These are phyloP conservation scores for Prunella strophiata DNA, from an alignment of 2,797 vertebrate genomes.

Conservation along the genomic window DNA sequence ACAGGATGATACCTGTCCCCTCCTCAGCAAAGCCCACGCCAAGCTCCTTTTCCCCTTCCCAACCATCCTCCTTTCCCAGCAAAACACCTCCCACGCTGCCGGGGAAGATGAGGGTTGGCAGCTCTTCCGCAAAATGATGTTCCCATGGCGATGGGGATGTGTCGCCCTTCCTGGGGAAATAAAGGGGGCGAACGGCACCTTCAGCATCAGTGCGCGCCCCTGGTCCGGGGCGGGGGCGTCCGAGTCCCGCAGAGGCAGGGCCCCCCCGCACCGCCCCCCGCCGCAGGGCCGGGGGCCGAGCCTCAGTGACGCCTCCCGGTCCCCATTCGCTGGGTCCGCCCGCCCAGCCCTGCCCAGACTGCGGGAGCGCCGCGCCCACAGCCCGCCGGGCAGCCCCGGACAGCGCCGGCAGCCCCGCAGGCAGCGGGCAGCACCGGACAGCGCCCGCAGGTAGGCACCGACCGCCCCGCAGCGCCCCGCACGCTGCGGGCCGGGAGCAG, in stretches of 20 bases:
- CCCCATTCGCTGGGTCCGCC: constrained; percentile 34
- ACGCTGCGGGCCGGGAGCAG: background rate
- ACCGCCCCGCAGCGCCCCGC: background rate
- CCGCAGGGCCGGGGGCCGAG: constrained; percentile 51
- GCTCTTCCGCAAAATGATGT: background rate
- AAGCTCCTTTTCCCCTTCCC: background rate
- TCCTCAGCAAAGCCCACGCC: background rate
- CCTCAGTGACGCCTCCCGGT: constrained; percentile 31
- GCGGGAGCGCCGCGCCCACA: constrained; percentile 31
- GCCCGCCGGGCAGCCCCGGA: constrained; percentile 16
- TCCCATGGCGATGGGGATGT: constrained; percentile 7
- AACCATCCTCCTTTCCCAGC: background rate
- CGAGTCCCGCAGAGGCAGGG: background rate
- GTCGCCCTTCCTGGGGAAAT: background rate
- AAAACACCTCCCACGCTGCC: background rate
- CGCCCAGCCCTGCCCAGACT: constrained; percentile 47
- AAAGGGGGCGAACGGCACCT: background rate
- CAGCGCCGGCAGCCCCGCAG: constrained; percentile 2
- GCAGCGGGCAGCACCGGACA: constrained; percentile 6
- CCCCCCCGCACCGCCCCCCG: background rate
- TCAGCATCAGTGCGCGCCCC: background rate
- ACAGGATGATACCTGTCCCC: too few relatives aligned
- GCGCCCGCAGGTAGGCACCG: constrained; percentile 16
- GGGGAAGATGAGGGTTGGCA: background rate
- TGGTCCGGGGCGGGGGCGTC: background rate